Conservation (phyloP, 64 coral and sea anemone genomes). For the Astreopora myriophthalma region DNA sequence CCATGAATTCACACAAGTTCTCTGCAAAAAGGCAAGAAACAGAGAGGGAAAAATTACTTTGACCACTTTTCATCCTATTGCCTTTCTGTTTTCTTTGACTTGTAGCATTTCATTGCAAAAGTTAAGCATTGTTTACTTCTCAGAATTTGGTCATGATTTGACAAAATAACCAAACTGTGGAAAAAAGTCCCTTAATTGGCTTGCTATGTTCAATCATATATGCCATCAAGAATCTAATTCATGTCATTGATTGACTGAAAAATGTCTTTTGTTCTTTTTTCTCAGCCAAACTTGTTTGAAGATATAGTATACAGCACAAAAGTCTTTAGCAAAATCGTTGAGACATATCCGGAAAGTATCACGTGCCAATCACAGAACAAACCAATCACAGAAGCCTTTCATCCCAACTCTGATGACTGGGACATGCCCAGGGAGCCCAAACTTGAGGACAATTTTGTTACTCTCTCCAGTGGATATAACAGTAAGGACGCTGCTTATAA, state of each 20-base stretch:
- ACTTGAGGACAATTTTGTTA: constrained; percentile 41
- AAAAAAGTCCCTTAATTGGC: too few relatives aligned
- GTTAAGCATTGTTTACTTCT: too few relatives aligned
- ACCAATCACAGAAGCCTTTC: constrained; percentile 79
- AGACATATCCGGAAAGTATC: constrained; percentile 86
- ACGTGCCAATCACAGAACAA: constrained; percentile 86
- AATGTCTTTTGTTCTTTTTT: not conserved
- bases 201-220: too few relatives aligned
- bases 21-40: too few relatives aligned
- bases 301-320: constrained; percentile 55
- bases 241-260: not conserved
- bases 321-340: constrained; percentile 66
- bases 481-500: constrained; percentile 67
- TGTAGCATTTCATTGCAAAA: too few relatives aligned
- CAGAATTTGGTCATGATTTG: too few relatives aligned
- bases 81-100: too few relatives aligned
- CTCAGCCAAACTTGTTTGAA: constrained; percentile 56
- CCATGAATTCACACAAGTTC: too few relatives aligned
- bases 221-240: not conserved
- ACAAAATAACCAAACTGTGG: too few relatives aligned
- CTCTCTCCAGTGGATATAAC: constrained; percentile 82
- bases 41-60: too few relatives aligned
- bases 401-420: constrained; percentile 43
- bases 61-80: too few relatives aligned
- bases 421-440: constrained; percentile 40